Evolutionary conservation across 2,797 vertebrate species (phyloP).

Genomic region (Cichlasoma orientale): DNA sequence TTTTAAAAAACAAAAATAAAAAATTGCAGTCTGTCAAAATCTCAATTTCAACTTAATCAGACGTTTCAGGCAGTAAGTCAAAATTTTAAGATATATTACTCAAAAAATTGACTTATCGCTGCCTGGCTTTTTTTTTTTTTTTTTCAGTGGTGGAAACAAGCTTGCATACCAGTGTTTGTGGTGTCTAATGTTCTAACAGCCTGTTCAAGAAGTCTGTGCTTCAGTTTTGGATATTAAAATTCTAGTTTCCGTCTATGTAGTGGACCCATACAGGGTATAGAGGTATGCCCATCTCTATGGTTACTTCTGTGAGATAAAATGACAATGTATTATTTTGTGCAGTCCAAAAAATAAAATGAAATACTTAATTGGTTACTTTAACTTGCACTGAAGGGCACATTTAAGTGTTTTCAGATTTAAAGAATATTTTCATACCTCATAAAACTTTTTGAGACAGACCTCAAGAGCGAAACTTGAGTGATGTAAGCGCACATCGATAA

Average conservation of each 20-base stretch:
- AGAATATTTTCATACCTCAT: neutral
- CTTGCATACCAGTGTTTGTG: neutral
- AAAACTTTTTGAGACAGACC: fast-evolving
- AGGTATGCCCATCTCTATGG: neutral
- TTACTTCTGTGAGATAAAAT: neutral
- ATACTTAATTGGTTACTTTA: neutral
- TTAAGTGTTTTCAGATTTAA: neutral
- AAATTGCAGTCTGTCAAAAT: too few species aligned
- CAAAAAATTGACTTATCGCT: neutral
- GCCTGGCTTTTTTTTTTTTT: neutral
- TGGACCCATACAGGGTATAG: too few species aligned
- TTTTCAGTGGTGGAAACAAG: neutral
- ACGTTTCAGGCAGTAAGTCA: neutral
- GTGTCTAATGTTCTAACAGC: neutral
- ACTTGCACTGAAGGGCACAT: neutral
- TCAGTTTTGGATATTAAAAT: neutral
- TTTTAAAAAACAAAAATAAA: too few species aligned
- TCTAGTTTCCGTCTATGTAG: neutral
- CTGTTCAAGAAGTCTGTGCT: neutral
- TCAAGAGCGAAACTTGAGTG: neutral
- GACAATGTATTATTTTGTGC: neutral
- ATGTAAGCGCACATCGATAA: neutral
- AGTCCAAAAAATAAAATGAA: neutral
- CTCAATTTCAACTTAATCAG: neutral
- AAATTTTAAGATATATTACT: neutral